Evolutionary conservation across 2,888 invertebrate genomes (phyloP).

Genomic region (Gastrophysa polygoni): DNA sequence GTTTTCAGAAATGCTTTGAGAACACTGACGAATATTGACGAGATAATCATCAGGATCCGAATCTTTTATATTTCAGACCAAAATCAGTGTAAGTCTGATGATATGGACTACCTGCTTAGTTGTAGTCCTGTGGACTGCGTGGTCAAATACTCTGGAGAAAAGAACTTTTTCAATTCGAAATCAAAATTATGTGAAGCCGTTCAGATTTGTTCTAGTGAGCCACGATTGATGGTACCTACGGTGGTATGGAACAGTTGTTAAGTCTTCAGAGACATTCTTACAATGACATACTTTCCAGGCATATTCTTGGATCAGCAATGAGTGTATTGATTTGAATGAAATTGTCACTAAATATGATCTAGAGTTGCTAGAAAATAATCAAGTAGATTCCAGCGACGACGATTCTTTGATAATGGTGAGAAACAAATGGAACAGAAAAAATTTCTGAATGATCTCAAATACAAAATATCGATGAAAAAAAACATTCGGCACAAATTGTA

Average conservation of each 20-base stretch:
- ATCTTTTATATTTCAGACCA: constrained; percentile 16
- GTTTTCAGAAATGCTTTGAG: too few relatives aligned
- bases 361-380: constrained; percentile 42
- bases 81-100: constrained; percentile 50
- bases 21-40: too few relatives aligned
- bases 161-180: constrained; percentile 59
- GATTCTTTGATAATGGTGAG: constrained; percentile 18
- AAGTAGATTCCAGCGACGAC: constrained; percentile 17
- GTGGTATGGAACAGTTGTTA: too few relatives aligned
- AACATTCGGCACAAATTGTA: too few relatives aligned
- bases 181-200: constrained; percentile 53
- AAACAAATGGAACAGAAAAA: too few relatives aligned
- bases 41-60: too few relatives aligned
- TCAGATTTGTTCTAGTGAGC: constrained; percentile 51
- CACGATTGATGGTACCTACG: constrained; percentile 39
- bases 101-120: constrained; percentile 59
- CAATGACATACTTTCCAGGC: too few relatives aligned
- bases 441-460: too few relatives aligned
- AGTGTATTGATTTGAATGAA: constrained; percentile 54
- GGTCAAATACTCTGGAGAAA: constrained; percentile 62
- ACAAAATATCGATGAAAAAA: too few relatives aligned
- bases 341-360: constrained; percentile 49
- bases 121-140: constrained; percentile 63
- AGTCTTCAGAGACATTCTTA: too few relatives aligned
- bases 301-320: constrained; percentile 55